These are phyloP conservation scores for Ceratotherium simum DNA, from an alignment of 2,113 vertebrate species.

Conservation along the genomic window DNA sequence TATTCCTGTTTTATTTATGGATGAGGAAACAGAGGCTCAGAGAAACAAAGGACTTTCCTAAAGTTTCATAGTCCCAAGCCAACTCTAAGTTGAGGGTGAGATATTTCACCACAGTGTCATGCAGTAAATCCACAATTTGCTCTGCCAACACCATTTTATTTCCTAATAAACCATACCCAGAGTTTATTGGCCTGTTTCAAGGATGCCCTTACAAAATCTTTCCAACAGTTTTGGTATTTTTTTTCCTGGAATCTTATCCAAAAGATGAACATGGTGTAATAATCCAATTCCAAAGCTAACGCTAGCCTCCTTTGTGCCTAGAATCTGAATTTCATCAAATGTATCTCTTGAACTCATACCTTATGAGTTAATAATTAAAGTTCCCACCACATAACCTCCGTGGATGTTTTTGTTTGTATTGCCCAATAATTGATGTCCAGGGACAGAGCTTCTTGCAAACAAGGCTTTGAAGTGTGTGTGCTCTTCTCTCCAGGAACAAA, in stretches of 20 bases:
- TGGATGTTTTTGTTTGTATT: conserved; percentile 63
- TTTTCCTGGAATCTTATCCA: conserved; percentile 47
- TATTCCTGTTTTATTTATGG: not conserved
- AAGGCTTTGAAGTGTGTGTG: not conserved
- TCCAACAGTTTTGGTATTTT: not conserved
- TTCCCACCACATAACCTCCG: conserved; percentile 12
- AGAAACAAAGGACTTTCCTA: not conserved
- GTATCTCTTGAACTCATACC: conserved; percentile 57
- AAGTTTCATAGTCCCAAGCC: not conserved
- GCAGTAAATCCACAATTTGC: not conserved
- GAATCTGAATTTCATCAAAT: conserved; percentile 49
- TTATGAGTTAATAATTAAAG: conserved; percentile 73
- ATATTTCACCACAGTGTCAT: not conserved
- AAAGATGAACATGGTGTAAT: conserved; percentile 52
- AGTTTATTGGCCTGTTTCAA: conserved; percentile 38
- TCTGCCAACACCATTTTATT: not conserved
- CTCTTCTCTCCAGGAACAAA: conserved; percentile 62
- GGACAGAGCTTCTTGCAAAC: not conserved
- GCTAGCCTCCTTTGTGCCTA: not conserved
- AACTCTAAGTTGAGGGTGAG: not conserved
- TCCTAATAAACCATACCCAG: conserved; percentile 8
- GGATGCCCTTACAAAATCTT: conserved; percentile 60
- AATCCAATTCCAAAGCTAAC: conserved; percentile 61
- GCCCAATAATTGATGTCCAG: conserved; percentile 46
- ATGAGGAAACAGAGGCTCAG: not conserved